A percentile compares a stretch with the other conserved stretches of the same genome.
phyloP scores from a whole-genome alignment of 1,140 invertebrate species.

The Drosophila prosaltans region DNA sequence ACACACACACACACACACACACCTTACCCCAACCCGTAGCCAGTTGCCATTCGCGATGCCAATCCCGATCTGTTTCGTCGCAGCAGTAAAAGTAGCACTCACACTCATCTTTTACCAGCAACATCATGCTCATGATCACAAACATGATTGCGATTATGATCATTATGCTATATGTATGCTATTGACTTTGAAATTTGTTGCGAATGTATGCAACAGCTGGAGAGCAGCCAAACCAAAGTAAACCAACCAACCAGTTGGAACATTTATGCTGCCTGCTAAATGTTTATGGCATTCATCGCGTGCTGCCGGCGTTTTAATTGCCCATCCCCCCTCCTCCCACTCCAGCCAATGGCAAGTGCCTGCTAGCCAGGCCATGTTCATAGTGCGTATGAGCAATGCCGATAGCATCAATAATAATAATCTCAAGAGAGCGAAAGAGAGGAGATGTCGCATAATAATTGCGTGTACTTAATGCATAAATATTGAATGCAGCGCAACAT shows the following conservation, averaged over 20 bases:
- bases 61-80: not conserved
- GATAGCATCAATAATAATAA: conserved; percentile 69
- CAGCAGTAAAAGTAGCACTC: conserved; percentile 58
- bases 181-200: conserved; percentile 52
- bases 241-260: conserved; percentile 20
- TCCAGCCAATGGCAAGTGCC: conserved; percentile 38
- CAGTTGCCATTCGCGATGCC: not conserved
- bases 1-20: conserved; percentile 17
- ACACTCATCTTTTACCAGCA: conserved; percentile 28
- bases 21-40: too few relatives aligned
- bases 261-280: conserved; percentile 64
- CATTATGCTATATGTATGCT: conserved; percentile 28
- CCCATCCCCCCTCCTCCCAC: not conserved
- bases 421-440: conserved; percentile 58
- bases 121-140: conserved; percentile 42
- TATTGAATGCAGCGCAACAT: conserved; percentile 57
- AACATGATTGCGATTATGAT: conserved; percentile 34
- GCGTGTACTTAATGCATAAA: conserved; percentile 81
- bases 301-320: conserved; percentile 78
- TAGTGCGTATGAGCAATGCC: conserved; percentile 75
- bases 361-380: conserved; percentile 57
- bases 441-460: conserved; percentile 78
- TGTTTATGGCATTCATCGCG: conserved; percentile 80
- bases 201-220: conserved; percentile 38
- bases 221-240: not conserved